phyloP scores from a whole-genome alignment of 2,797 vertebrate genomes.

The Pyrocephalus nanus region DNA sequence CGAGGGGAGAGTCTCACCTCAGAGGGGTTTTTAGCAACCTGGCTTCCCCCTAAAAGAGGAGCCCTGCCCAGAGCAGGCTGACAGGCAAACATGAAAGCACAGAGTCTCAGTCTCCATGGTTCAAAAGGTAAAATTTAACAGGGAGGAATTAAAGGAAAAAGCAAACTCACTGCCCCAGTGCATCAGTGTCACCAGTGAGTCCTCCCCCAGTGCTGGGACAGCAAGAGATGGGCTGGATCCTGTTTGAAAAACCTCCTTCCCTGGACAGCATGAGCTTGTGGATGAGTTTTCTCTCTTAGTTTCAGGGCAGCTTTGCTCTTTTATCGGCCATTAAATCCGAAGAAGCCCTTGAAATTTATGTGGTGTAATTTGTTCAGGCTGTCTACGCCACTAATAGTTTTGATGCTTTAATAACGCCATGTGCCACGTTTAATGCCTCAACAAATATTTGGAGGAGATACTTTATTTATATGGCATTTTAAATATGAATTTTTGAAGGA shows the following conservation, averaged over 20 bases:
- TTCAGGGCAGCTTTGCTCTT: background rate
- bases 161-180: background rate
- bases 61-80: background rate
- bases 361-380: conserved; percentile 52
- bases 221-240: background rate
- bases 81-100: background rate
- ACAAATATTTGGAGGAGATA: conserved; percentile 63
- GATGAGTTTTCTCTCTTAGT: fast-evolving
- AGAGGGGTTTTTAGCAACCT: background rate
- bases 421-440: conserved; percentile 41
- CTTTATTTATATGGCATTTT: conserved; percentile 65
- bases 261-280: background rate
- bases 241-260: background rate
- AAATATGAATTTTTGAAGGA: conserved; percentile 47
- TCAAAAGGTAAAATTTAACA: background rate
- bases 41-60: background rate
- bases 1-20: fast-evolving
- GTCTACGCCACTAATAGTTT: conserved; percentile 54
- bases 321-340: background rate
- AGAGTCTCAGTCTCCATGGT: fast-evolving
- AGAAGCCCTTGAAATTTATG: conserved; percentile 40
- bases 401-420: conserved; percentile 67
- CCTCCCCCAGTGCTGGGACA: background rate
- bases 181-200: fast-evolving
- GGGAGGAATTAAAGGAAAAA: background rate